Percentiles rank a stretch among this genome's conserved stretches.
These are phyloP conservation scores for Amblyteles armatorius DNA, from an alignment of 2,888 invertebrate species.

Conservation along the genomic window DNA sequence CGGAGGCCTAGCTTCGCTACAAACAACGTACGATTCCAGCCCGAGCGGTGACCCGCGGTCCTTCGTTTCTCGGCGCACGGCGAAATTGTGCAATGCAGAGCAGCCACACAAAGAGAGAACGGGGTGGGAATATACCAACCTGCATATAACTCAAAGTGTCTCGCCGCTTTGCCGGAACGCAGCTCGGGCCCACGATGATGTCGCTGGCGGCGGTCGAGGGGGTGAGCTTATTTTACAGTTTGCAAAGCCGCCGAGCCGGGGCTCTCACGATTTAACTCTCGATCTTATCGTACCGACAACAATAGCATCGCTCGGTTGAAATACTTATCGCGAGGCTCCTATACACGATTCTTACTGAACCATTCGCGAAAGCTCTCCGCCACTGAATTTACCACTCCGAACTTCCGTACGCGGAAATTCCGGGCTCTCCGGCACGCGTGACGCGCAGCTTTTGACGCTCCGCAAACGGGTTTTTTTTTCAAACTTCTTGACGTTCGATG, in stretches of 20 bases:
- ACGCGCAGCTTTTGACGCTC: neutral
- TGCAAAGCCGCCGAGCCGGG: slow-evolving; percentile 25
- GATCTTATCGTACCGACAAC: slow-evolving; percentile 80
- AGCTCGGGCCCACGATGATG: slow-evolving; percentile 46
- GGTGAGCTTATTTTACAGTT: slow-evolving; percentile 33
- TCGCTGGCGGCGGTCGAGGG: slow-evolving; percentile 2
- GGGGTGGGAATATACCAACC: slow-evolving; percentile 55
- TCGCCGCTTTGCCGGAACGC: slow-evolving; percentile 56
- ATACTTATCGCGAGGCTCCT: slow-evolving; percentile 74
- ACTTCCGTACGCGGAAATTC: neutral
- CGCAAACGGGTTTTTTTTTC: neutral
- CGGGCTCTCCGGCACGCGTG: neutral
- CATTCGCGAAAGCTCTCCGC: slow-evolving; percentile 39
- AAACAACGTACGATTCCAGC: slow-evolving; percentile 20
- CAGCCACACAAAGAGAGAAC: slow-evolving; percentile 37
- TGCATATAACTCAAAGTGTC: slow-evolving; percentile 81
- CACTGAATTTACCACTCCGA: slow-evolving; percentile 42
- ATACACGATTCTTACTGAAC: slow-evolving; percentile 51
- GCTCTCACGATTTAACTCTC: slow-evolving; percentile 74
- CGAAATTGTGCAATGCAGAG: slow-evolving; percentile 54
- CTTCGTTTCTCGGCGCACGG: slow-evolving; percentile 54
- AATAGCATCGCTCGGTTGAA: slow-evolving; percentile 77
- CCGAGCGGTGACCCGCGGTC: slow-evolving; percentile 24
- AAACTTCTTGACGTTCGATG: neutral
- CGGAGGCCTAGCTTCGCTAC: slow-evolving; percentile 47